These are phyloP conservation scores for Condylostylus longicornis DNA, from an alignment of 1,140 invertebrate species.

Conservation along the genomic window DNA sequence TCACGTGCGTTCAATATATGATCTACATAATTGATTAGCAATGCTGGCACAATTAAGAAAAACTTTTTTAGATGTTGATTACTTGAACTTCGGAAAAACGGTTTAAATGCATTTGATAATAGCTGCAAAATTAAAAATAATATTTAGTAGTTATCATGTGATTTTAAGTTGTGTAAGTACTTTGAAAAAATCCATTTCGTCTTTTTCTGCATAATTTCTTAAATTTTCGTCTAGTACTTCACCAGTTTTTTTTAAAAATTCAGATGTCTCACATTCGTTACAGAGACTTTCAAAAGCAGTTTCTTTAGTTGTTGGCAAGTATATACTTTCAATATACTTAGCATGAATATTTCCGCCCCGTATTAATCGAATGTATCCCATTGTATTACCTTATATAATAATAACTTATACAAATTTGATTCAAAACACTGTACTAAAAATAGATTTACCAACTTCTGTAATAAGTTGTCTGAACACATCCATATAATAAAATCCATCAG, in stretches of 20 bases:
- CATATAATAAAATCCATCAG: conserved; percentile 73
- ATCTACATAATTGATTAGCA: conserved; percentile 92
- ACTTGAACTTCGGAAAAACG: conserved; percentile 70
- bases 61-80: conserved; percentile 89
- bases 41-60: conserved; percentile 81
- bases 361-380: conserved; percentile 91
- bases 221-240: conserved; percentile 63
- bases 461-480: conserved; percentile 87
- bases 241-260: conserved; percentile 47
- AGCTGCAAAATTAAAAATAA: conserved; percentile 37
- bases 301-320: conserved; percentile 74
- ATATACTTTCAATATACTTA: conserved; percentile 77
- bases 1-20: conserved; percentile 85
- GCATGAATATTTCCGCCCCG: conserved; percentile 86
- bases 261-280: conserved; percentile 41
- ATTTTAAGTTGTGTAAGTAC: too few relatives aligned
- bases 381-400: conserved; percentile 60
- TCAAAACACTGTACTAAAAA: conserved; percentile 1
- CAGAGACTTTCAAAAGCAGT: too few relatives aligned
- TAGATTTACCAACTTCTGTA: conserved; percentile 65
- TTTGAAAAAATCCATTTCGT: too few relatives aligned
- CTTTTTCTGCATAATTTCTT: conserved; percentile 60
- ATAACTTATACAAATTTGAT: conserved; percentile 4
- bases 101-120: conserved; percentile 81
- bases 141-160: too few relatives aligned